Evolutionary conservation across 2,113 vertebrate species (phyloP), one percentile per base, ranked within the genome.

Genomic region (Nothocercus nigrocapillus): DNA sequence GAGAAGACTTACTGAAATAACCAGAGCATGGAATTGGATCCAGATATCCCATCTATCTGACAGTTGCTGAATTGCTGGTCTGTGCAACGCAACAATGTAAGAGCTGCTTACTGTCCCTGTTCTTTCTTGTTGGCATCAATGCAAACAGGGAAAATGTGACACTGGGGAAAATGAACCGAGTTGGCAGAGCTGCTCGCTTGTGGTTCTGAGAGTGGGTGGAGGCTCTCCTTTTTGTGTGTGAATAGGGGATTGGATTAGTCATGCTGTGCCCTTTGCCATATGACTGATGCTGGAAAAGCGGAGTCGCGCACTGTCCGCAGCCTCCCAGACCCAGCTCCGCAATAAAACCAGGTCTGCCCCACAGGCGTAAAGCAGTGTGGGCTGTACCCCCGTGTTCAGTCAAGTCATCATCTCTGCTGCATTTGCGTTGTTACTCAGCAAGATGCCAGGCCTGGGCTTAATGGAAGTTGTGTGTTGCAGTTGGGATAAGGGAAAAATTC

Each of bases 371-470:
- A 66, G 67, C 85, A 4, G 20, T 17, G 49, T 0, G 0, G 40
- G 34, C 78, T 38, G 59, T 27, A 17, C 38, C 0, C 2, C 47
- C 27, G 21, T 5, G 18, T 32, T 38, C 22, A 2, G 44, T 2
- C 1, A 58, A 30, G 54, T 58, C 28, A 58, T 36, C 47, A 53
- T 20, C 34, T 72, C 49, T 53, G 45, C 17, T 58, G 51, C 6
- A 1, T 42, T 24, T 59, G 58, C 34, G 2, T 27, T 0, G 0
- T 34, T 49, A 2, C 7, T 63, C 24, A 11, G 42, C 5, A 10
- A 4, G 24, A 2, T 53, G 45, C 58, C 12, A 38, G 8, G 59
- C 7, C 78, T 40, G 72, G 58, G 13, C 7, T 20, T 47, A 2
- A 3, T 9, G 74, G 69, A 73, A 84, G 56, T 4, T 38, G 15